phyloP scores from a whole-genome alignment of 2,113 vertebrate species.

The Anguilla rostrata region DNA sequence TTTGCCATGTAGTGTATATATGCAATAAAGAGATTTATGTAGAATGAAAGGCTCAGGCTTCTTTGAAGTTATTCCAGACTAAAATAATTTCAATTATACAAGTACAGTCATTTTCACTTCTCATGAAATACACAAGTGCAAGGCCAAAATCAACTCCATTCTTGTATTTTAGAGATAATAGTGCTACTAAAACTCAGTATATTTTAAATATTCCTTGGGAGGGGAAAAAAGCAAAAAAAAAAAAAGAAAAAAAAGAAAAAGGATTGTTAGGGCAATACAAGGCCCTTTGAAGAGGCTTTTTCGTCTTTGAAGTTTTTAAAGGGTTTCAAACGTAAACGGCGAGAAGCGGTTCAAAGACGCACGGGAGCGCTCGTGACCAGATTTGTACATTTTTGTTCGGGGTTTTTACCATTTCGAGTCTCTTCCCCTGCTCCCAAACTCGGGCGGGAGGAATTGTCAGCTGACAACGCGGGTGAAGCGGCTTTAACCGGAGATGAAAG shows the following conservation, averaged over 20 bases:
- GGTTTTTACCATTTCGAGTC: slow-evolving; percentile 51
- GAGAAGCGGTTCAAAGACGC: slow-evolving; percentile 66
- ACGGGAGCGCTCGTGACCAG: slow-evolving; percentile 59
- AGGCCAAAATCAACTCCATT: slow-evolving; percentile 53
- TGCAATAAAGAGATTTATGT: slow-evolving; percentile 20
- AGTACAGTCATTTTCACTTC: slow-evolving; percentile 51
- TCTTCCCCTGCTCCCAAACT: slow-evolving; percentile 10
- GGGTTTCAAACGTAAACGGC: slow-evolving; percentile 65
- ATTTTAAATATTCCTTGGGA: slow-evolving; percentile 55
- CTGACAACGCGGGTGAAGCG: slow-evolving; percentile 43
- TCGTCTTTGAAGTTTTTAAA: slow-evolving; percentile 70
- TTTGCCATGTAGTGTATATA: neutral
- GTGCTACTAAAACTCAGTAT: slow-evolving; percentile 54
- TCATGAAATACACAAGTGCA: slow-evolving; percentile 41
- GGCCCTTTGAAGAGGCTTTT: slow-evolving; percentile 67
- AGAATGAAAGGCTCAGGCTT: slow-evolving; percentile 9
- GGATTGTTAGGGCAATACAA: slow-evolving; percentile 59
- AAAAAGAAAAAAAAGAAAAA: neutral
- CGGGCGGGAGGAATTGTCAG: slow-evolving; percentile 31
- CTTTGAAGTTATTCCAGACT: slow-evolving; percentile 45
- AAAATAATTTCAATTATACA: slow-evolving; percentile 43
- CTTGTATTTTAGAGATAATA: slow-evolving; percentile 63
- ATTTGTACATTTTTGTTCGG: slow-evolving; percentile 57
- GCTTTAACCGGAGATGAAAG: slow-evolving; percentile 52
- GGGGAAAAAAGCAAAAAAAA: slow-evolving; percentile 31